Percentiles rank a stretch among this genome's conserved stretches.
These are phyloP conservation scores for Anoplophora glabripennis DNA, from an alignment of 1,140 invertebrate species.

Conservation along the genomic window DNA sequence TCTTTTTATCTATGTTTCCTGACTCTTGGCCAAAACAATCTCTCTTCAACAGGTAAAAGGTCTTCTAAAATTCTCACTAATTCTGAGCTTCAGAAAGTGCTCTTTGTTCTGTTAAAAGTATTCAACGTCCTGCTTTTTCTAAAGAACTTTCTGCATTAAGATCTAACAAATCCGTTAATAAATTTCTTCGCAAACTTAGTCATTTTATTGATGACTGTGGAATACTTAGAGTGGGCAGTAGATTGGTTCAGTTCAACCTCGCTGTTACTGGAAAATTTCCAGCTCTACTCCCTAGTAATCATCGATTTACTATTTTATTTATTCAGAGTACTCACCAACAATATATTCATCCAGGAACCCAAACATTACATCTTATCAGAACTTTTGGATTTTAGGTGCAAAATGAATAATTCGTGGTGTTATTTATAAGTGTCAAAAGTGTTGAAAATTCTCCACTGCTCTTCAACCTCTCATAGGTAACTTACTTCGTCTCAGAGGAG, in stretches of 20 bases:
- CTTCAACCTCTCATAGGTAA: constrained; percentile 18
- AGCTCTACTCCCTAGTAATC: not conserved
- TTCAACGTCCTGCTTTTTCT: not conserved
- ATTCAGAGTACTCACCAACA: constrained; percentile 15
- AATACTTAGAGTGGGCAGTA: constrained; percentile 6
- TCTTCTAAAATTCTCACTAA: not conserved
- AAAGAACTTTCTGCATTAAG: no score
- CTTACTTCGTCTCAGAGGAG: constrained; percentile 24
- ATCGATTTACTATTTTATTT: constrained; percentile 9
- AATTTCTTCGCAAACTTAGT: constrained; percentile 8
- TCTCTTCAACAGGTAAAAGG: not conserved
- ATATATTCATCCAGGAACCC: constrained; percentile 22
- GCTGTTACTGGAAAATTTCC: constrained; percentile 4
- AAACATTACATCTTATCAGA: constrained; percentile 17
- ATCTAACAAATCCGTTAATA: no score
- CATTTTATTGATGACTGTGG: constrained; percentile 4
- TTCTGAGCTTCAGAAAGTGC: not conserved
- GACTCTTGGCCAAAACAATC: not conserved
- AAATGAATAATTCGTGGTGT: constrained; percentile 3
- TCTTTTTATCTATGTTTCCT: not conserved
- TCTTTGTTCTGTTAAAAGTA: not conserved
- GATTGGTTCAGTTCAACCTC: constrained; percentile 1
- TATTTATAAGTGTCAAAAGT: constrained; percentile 13
- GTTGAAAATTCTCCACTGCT: constrained; percentile 7
- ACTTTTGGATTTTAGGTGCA: constrained; percentile 15